Percentiles rank a stretch among this genome's conserved stretches.
Conservation (phyloP, 2,113 vertebrate species). For the Brachirus orientalis region DNA sequence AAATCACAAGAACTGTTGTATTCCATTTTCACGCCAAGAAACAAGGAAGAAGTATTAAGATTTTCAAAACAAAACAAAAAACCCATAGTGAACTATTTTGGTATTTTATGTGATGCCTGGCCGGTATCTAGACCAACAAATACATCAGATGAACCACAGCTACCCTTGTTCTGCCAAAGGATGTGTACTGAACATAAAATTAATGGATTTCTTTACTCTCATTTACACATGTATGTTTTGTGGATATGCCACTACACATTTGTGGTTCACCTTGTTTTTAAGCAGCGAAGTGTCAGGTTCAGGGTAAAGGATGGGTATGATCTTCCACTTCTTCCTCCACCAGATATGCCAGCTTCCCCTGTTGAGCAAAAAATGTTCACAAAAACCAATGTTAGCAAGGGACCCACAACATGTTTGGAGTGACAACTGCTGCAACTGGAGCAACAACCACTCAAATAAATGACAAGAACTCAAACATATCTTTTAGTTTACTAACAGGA, state of each 20-base stretch:
- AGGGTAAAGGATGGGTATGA: conserved; percentile 76
- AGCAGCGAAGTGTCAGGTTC: conserved; percentile 90
- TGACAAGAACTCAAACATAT: conserved; percentile 57
- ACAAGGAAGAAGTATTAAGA: conserved; percentile 60
- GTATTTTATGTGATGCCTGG: conserved; percentile 57
- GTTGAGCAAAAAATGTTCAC: conserved; percentile 79
- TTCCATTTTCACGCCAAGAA: conserved; percentile 66
- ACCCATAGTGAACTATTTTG: conserved; percentile 57
- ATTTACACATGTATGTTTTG: conserved; percentile 46
- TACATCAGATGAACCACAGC: conserved; percentile 71
- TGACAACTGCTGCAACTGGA: conserved; percentile 46
- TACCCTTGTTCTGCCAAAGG: conserved; percentile 53
- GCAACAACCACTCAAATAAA: conserved; percentile 50
- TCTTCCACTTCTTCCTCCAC: conserved; percentile 89
- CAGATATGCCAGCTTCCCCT: conserved; percentile 84
- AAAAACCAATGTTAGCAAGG: conserved; percentile 75
- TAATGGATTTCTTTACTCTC: conserved; percentile 30
- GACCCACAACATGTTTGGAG: conserved; percentile 44
- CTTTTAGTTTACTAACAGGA: conserved; percentile 77
- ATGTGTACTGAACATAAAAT: conserved; percentile 55
- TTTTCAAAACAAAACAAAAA: conserved; percentile 62
- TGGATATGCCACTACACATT: conserved; percentile 93
- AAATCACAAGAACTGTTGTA: conserved; percentile 73
- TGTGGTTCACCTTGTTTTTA: conserved; percentile 99
- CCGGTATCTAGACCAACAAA: conserved; percentile 61